phyloP scores from a whole-genome alignment of 1,140 invertebrate species.

The Drosophila guanche region DNA sequence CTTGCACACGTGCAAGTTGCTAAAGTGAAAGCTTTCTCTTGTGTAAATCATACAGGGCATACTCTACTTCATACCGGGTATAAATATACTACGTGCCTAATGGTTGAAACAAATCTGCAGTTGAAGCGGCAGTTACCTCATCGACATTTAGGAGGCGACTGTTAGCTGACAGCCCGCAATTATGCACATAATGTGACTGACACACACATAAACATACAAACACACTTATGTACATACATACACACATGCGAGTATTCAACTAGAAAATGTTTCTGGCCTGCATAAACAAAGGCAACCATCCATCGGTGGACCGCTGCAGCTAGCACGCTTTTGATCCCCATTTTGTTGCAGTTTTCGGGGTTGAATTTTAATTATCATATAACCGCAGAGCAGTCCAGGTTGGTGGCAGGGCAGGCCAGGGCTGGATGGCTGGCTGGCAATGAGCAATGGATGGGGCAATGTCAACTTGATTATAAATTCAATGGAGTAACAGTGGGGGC shows the following conservation, averaged over 20 bases:
- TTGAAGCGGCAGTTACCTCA: constrained; percentile 11
- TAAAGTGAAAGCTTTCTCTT: too few relatives aligned
- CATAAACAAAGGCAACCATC: constrained; percentile 31
- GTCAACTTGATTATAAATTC: constrained; percentile 76
- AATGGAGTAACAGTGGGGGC: constrained; percentile 49
- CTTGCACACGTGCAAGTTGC: too few relatives aligned
- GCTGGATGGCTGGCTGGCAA: background rate
- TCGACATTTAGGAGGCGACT: constrained; percentile 27
- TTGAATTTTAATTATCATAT: constrained; percentile 72
- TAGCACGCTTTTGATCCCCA: too few relatives aligned
- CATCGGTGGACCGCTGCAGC: too few relatives aligned
- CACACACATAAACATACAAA: constrained; percentile 25
- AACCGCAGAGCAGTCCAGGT: constrained; percentile 29
- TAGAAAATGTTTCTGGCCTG: constrained; percentile 37
- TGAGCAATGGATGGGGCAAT: constrained; percentile 23
- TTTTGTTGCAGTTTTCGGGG: constrained; percentile 37
- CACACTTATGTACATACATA: constrained; percentile 27
- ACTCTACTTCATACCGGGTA: background rate
- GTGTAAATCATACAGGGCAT: too few relatives aligned
- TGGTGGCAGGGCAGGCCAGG: background rate
- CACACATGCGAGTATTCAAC: constrained; percentile 1
- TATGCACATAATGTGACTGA: constrained; percentile 26
- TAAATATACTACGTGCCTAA: constrained; percentile 36
- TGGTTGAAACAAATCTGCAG: constrained; percentile 30
- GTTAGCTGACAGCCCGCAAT: constrained; percentile 41